These are phyloP conservation scores for Prochilodus magdalenae DNA, from an alignment of 2,113 vertebrate species.

Conservation along the genomic window DNA sequence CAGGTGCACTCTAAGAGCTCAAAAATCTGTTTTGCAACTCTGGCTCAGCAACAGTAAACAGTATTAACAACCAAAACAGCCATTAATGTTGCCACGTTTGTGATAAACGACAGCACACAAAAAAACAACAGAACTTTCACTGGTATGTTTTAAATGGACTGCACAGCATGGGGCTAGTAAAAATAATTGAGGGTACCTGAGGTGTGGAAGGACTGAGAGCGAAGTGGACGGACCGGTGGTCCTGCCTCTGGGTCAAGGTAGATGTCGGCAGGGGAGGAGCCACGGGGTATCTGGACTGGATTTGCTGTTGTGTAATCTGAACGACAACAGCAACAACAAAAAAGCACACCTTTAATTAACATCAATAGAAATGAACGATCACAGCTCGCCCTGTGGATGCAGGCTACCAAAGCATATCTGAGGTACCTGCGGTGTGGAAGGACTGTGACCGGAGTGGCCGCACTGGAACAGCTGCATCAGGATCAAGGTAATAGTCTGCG, in stretches of 20 bases:
- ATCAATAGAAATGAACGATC: not conserved
- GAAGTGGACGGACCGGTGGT: conserved; percentile 33
- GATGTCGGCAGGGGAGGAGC: conserved; percentile 51
- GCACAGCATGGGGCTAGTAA: not conserved
- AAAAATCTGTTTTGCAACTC: not conserved
- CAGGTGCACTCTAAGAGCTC: not conserved
- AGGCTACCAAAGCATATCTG: not conserved
- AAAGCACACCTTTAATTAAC: not conserved
- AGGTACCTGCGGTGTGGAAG: conserved; percentile 69
- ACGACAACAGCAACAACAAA: not conserved
- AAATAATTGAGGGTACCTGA: conserved; percentile 60
- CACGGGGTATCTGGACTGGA: conserved; percentile 61
- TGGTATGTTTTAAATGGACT: not conserved
- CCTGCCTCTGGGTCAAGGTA: conserved; percentile 59
- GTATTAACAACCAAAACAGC: not conserved
- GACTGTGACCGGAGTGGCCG: conserved; percentile 62
- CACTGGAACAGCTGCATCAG: conserved; percentile 53
- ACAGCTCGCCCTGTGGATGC: no score
- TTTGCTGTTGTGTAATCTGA: conserved; percentile 71
- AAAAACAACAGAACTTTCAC: not conserved
- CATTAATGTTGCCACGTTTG: not conserved
- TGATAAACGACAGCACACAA: not conserved
- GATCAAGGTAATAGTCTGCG: conserved; percentile 63
- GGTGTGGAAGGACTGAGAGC: conserved; percentile 67
- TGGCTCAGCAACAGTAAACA: not conserved